Percentiles rank a stretch among this genome's conserved stretches.
These are phyloP conservation scores for Oncorhynchus kisutch DNA, from an alignment of 2,113 vertebrate species.

Conservation along the genomic window DNA sequence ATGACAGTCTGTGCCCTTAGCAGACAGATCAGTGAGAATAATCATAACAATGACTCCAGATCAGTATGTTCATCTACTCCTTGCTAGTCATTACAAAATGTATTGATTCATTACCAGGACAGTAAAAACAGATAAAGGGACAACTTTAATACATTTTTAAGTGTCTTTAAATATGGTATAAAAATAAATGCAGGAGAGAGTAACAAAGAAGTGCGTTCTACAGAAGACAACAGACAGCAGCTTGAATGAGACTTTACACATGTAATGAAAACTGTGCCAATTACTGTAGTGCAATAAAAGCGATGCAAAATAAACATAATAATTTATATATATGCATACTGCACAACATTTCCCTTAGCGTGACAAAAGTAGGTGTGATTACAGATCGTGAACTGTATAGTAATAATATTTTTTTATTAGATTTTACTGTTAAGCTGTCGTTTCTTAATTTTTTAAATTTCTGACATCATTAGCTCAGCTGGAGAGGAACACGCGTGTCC, in stretches of 20 bases:
- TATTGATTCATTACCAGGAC: not conserved
- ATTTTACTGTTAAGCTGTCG: constrained; percentile 48
- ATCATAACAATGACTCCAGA: no score
- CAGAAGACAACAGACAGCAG: constrained; percentile 70
- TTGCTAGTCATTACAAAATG: not conserved
- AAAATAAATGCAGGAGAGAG: constrained; percentile 96
- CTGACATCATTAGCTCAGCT: constrained; percentile 80
- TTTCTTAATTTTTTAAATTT: not conserved
- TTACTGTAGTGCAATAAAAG: constrained; percentile 84
- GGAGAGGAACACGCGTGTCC: constrained; percentile 60
- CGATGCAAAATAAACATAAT: constrained; percentile 72
- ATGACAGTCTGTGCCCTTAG: no score
- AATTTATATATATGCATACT: constrained; percentile 45
- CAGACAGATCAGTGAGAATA: no score
- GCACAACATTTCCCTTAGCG: constrained; percentile 79
- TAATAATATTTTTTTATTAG: constrained; percentile 48
- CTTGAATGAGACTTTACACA: constrained; percentile 79
- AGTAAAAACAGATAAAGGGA: constrained; percentile 79
- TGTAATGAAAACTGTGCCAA: constrained; percentile 85
- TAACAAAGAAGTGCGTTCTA: constrained; percentile 86
- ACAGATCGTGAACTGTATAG: constrained; percentile 43
- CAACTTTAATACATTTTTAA: constrained; percentile 91
- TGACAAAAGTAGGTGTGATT: constrained; percentile 73
- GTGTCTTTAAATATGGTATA: constrained; percentile 98
- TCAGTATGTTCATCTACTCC: no score